phyloP scores from a whole-genome alignment of 2,113 vertebrate genomes.

The Ifrita kowaldi region DNA sequence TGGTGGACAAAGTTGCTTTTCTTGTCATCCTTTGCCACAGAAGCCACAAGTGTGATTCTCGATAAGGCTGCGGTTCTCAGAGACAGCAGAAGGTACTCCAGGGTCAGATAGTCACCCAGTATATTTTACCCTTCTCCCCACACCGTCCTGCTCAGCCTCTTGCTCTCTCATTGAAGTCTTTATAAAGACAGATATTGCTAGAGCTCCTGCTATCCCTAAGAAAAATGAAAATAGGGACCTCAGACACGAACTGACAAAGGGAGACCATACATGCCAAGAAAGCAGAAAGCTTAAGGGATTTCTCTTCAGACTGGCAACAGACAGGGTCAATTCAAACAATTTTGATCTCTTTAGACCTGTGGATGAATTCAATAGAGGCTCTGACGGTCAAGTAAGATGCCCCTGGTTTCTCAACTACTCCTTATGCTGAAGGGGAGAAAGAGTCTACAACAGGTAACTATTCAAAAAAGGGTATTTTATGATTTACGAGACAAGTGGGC shows the following conservation, averaged over 20 bases:
- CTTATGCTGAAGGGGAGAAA: not conserved
- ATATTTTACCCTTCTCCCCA: not conserved
- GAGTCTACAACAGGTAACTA: not conserved
- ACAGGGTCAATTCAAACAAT: conserved; percentile 52
- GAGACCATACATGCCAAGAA: not conserved
- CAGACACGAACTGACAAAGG: not conserved
- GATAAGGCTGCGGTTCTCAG: not conserved
- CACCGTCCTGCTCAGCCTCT: not conserved
- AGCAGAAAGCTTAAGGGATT: conserved; percentile 10
- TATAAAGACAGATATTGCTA: conserved; percentile 31
- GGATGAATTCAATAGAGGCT: conserved; percentile 20
- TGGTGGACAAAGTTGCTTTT: not conserved
- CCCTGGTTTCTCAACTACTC: not conserved
- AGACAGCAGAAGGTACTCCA: not conserved
- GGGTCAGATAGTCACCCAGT: not conserved
- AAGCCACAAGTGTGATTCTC: conserved; percentile 49
- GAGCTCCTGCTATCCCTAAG: not conserved
- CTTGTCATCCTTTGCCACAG: conserved; percentile 36
- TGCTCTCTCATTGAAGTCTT: conserved; percentile 4
- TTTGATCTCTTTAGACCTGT: conserved; percentile 35
- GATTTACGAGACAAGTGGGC: not conserved
- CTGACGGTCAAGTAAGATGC: not conserved
- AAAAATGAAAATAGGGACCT: conserved; percentile 46
- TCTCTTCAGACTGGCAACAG: not conserved
- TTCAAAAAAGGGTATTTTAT: not conserved